These are phyloP conservation scores for Pedetes capensis DNA, from an alignment of 2,113 vertebrate species.

Conservation along the genomic window DNA sequence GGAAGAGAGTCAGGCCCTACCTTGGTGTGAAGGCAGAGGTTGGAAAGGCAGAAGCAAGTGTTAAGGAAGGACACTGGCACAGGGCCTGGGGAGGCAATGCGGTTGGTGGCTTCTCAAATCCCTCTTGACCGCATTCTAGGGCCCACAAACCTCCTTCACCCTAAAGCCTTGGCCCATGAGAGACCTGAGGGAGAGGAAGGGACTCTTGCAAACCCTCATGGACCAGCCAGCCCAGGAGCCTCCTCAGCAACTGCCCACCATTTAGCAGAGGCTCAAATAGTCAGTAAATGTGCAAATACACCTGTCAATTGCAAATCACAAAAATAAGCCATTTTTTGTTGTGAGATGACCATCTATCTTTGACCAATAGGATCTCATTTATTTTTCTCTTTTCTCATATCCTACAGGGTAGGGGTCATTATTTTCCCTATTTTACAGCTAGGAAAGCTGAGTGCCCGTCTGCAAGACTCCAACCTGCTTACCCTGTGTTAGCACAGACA, in stretches of 20 bases:
- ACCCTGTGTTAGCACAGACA: not conserved
- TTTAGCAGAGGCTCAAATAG: not conserved
- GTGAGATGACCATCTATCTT: not conserved
- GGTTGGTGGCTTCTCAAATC: not conserved
- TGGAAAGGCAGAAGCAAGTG: not conserved
- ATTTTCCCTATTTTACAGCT: not conserved
- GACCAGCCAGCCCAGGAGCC: not conserved
- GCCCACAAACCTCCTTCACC: not conserved
- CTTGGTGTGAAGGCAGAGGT: not conserved
- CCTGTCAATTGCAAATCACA: not conserved
- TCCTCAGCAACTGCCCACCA: not conserved
- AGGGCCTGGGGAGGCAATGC: not conserved
- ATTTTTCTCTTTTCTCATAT: not conserved
- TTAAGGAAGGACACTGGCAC: not conserved
- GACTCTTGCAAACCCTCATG: not conserved
- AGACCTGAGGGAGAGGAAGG: not conserved
- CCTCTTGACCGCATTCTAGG: not conserved
- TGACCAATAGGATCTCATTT: not conserved
- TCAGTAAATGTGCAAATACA: not conserved
- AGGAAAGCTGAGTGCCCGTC: not conserved
- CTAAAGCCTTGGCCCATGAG: not conserved
- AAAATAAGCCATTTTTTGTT: not conserved
- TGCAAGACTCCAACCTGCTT: not conserved
- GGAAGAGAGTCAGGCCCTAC: not conserved
- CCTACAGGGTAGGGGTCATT: not conserved